Base-by-base conservation (phyloP, 2,888 invertebrate species). In the Germaria angustata region DNA sequence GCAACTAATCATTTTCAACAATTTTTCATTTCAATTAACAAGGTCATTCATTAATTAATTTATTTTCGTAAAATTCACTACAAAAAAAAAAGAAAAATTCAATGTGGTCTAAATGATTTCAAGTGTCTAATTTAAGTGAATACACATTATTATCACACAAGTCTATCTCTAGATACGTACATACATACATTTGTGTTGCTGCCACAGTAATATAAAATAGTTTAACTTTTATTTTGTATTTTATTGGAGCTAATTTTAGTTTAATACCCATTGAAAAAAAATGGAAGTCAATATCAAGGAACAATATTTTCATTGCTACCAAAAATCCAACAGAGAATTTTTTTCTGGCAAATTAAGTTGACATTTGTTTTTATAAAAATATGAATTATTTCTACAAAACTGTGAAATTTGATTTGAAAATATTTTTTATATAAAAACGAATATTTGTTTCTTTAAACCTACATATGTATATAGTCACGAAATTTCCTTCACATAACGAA, bases 1-100 rank as follows among this genome's bases (percentile, higher is more conserved):
- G 73, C 32, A 51, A 69, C 49, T 51, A 65, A 81, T 81, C 55
- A 81, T 63, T 81, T 73, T 65, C 28, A 39, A 66, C 57, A 78
- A 75, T 78, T 73, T 81, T 78, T 81, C 69, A 78, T 53, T 78
- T 46, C 59, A 75, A 59, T 49, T 44, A 39, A 75, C 81, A 78
- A 73, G 81, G 78, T 78, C 81, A 63, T 55, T 68, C 36, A 51
- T 20, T 61, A 8, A 61, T 20, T 72, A 22, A 61, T 61, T 59
- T 61, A 32, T 49, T 63, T 46, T 11, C 24, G 36, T 57, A 9
- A n/a, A 78, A 36, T 53, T n/a, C n/a, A 8, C 49, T 51, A 61
- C 28, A 17, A 6, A 51, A 51, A 36, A 24, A 39, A 39, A 24
- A 2, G 6, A 13, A 46, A 15, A 24, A 22, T n/a, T n/a, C 4